A percentile compares a stretch with the other conserved stretches of the same genome.
phyloP scores from a whole-genome alignment of 2,113 vertebrate genomes.

The Heliornis fulica region DNA sequence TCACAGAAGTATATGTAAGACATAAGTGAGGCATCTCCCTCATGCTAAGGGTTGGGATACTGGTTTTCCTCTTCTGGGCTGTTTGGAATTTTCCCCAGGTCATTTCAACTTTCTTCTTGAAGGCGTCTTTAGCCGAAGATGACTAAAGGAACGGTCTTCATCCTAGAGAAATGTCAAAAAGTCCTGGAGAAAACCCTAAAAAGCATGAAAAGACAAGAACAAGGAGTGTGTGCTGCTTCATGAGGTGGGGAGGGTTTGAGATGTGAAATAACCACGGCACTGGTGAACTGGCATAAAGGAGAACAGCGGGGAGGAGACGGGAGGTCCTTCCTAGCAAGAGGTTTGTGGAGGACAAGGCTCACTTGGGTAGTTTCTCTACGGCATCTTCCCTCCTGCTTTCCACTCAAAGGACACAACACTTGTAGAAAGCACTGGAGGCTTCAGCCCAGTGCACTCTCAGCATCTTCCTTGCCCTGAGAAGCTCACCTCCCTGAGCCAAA shows the following conservation, averaged over 20 bases:
- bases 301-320: background rate
- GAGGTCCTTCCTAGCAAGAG: background rate
- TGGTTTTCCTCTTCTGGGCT: conserved; percentile 66
- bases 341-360: background rate
- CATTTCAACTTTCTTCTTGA: conserved; percentile 69
- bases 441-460: background rate
- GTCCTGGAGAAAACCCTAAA: conserved; percentile 71
- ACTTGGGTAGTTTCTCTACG: background rate
- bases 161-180: conserved; percentile 68
- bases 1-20: conserved; percentile 59
- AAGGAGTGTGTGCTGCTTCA: conserved; percentile 48
- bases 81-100: conserved; percentile 71
- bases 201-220: conserved; percentile 65
- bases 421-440: background rate
- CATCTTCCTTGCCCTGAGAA: background rate
- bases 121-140: conserved; percentile 64
- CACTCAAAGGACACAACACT: background rate
- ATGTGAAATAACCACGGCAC: background rate
- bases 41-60: conserved; percentile 59
- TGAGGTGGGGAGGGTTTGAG: background rate
- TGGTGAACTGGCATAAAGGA: background rate
- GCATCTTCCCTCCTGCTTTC: background rate
- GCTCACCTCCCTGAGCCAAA: fast-evolving
- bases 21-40: conserved; percentile 50
- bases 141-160: conserved; percentile 70